phyloP scores from a whole-genome alignment of 1,140 invertebrate genomes.

The Calephelis nemesis region DNA sequence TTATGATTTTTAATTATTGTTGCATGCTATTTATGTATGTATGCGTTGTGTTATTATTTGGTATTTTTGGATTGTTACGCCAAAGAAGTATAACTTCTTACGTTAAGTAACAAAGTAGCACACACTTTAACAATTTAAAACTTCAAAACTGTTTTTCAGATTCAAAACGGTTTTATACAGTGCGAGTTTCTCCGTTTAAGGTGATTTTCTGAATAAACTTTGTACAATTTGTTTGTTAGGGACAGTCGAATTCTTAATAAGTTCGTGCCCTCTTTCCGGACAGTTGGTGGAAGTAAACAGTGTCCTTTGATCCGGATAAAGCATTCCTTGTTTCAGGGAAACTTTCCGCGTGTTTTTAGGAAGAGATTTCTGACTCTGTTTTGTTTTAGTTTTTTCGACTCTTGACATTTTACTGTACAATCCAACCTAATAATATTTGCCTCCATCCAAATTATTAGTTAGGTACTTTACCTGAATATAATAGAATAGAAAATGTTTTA shows the following conservation, averaged over 20 bases:
- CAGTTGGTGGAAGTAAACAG: slow-evolving; percentile 13
- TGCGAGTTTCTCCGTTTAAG: slow-evolving; percentile 5
- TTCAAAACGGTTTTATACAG: slow-evolving; percentile 1
- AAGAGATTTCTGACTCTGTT: slow-evolving; percentile 25
- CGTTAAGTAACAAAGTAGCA: too few relatives aligned
- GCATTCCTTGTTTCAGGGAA: slow-evolving; percentile 31
- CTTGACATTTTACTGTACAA: neutral
- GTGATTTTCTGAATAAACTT: slow-evolving; percentile 25
- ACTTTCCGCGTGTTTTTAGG: slow-evolving; percentile 39
- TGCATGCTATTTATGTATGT: too few relatives aligned
- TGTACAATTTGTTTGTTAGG: slow-evolving; percentile 38
- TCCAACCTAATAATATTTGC: too few relatives aligned
- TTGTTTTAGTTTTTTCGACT: slow-evolving; percentile 32
- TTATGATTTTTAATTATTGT: too few relatives aligned
- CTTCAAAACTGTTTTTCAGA: neutral
- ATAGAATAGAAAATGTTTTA: too few relatives aligned
- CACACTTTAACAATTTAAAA: too few relatives aligned
- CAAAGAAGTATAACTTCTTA: too few relatives aligned
- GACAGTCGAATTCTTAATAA: slow-evolving; percentile 41
- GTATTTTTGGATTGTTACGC: too few relatives aligned
- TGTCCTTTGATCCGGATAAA: slow-evolving; percentile 13
- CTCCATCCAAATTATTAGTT: too few relatives aligned
- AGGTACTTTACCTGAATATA: too few relatives aligned
- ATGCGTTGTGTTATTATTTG: too few relatives aligned
- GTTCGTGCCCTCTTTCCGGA: slow-evolving; percentile 20